Base-by-base conservation (phyloP, 2,888 invertebrate genomes). In the Oasisia sp. region DNA sequence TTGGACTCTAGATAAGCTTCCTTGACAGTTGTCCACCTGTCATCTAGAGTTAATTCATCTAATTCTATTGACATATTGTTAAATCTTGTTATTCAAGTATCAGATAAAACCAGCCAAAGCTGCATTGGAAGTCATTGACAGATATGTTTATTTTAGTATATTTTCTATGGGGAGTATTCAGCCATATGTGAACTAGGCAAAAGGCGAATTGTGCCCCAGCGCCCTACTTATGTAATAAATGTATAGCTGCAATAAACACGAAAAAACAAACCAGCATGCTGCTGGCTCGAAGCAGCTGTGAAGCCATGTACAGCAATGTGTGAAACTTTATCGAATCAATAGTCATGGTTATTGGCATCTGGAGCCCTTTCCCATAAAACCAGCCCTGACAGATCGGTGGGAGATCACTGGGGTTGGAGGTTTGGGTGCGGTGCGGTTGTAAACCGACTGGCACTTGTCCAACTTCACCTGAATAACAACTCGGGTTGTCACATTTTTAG, bases 311-410 rank as follows among this genome's bases (percentile, higher is more conserved):
- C 14, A 19, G 19, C 27, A 19, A 74, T 74, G 74, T 74, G 74
- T 74, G 74, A 74, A 74, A 56, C 56, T 56, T 56, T 9, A 56
- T 56, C 74, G 14, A 74, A 74, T 74, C 74, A 74, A 74, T 74
- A 74, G 74, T 74, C 74, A 74, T 74, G 27, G 19, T 74, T 74
- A 74, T 74, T 74, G 74, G 74, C 74, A 74, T 74, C 74, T 74
- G 74, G 74, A 74, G 27, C 14, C n/a, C 74, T 74, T 74, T 74
- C 74, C 74, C 74, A 74, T 27, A 74, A 74, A 74, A 74, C 27
- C 27, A 74, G 74, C 74, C 74, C 74, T 74, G 74, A 74, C n/a
- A 74, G 74, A 74, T 19, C 74, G 74, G 27, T 74, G 74, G n/a
- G 74, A 74, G 74, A 74, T n/a, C 74, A 74, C 5, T 27, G 27